Evolutionary conservation across 2,113 vertebrate genomes (phyloP).

Genomic region (Hypanus sabinus): DNA sequence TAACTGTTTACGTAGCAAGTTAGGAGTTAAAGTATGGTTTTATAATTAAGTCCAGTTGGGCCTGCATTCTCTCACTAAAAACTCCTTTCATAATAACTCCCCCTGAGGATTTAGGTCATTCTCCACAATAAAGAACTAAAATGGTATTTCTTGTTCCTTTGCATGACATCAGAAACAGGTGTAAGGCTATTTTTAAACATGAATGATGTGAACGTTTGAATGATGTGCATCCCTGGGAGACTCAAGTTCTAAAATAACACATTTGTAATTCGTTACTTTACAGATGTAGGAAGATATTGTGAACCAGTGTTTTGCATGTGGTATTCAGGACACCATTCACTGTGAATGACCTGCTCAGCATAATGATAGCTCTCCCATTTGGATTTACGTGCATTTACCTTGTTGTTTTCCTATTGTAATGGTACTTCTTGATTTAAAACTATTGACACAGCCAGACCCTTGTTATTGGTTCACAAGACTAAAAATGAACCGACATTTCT

Average conservation of each 20-base stretch:
- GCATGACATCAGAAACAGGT: slow-evolving; percentile 37
- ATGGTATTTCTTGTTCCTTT: not conserved
- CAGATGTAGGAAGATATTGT: not conserved
- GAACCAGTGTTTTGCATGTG: not conserved
- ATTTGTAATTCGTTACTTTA: slow-evolving; percentile 29
- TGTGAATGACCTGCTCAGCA: not conserved
- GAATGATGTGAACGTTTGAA: slow-evolving; percentile 34
- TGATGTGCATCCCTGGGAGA: slow-evolving; percentile 24
- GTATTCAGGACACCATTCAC: not conserved
- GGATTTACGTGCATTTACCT: not conserved
- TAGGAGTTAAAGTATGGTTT: not conserved
- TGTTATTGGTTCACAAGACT: not conserved
- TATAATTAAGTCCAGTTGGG: slow-evolving; percentile 25
- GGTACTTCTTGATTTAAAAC: not conserved
- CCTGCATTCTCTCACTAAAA: not conserved
- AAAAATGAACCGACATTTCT: not conserved
- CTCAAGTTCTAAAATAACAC: slow-evolving; percentile 33
- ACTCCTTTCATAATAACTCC: too few species aligned
- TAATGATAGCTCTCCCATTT: slow-evolving; percentile 1
- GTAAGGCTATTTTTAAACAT: slow-evolving; percentile 25
- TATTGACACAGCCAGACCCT: not conserved
- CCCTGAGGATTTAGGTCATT: slow-evolving; percentile 6
- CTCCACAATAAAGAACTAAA: slow-evolving; percentile 16
- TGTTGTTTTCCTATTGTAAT: not conserved
- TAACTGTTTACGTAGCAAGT: not conserved